Evolutionary conservation across 2,888 invertebrate genomes (phyloP), one percentile per base, ranked within the genome.

Genomic region (Dione vanillae): DNA sequence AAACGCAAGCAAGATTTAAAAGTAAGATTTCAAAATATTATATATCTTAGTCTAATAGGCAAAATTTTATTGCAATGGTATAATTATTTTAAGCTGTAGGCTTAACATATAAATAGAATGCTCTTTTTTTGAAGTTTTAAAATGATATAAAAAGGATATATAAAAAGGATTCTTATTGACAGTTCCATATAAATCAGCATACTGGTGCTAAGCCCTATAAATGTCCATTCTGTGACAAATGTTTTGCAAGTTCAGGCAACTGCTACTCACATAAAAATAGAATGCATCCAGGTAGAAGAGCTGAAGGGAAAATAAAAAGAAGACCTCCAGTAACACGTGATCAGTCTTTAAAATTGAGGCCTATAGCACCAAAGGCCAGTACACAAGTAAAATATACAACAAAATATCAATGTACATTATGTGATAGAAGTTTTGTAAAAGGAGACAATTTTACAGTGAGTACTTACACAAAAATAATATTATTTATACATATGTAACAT

Each of bases 141-240:
- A n/a, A n/a, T n/a, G n/a, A 1, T 47, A 16, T 47, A 9, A 47
- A 47, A 16, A 5, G 16, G 3, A 7, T 16, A 1, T 47, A 16
- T 47, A 9, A 47, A 47, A 16, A 5, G 16, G 3, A 7, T 16
- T 16, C 49, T 49, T 64, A 47, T 65, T 93, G 94, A 71, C 87
- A 95, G 95, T 96, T 96, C 83, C 96, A 96, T 82, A 95, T 96
- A 80, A 96, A 96, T 83, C 96, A 96, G 80, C 96, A 96, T 80
- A 96, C 96, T n/a, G 96, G 96, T 59, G 95, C 94, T 6, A 94
- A 95, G 79, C 96, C 96, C 35, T 96, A 96, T 85, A 94, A 95
- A 85, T 96, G 96, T 83, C 96, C 96, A 41, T 96, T 95, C 80
- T 96, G 96, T 85, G 95, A 96, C 0, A 96, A 96, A 85, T 92